These are phyloP conservation scores for Drosophila burlai DNA, from an alignment of 1,140 invertebrate species.

Conservation along the genomic window DNA sequence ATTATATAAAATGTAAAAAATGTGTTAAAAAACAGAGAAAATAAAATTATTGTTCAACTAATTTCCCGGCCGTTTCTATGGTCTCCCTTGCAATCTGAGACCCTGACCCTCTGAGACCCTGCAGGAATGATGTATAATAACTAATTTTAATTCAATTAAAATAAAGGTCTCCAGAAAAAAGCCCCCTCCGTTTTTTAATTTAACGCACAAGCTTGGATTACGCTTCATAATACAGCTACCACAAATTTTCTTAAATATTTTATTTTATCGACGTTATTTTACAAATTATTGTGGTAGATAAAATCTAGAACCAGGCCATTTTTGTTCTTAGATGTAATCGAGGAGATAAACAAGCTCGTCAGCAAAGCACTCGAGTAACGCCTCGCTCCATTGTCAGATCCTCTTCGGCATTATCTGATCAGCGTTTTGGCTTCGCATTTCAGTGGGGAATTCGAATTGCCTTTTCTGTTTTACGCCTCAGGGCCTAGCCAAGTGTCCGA, in stretches of 20 bases:
- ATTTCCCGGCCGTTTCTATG: too few species aligned
- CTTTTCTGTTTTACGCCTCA: constrained; percentile 34
- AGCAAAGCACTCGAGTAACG: neutral
- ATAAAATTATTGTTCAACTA: too few species aligned
- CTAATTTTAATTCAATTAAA: neutral
- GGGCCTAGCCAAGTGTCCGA: constrained; percentile 47
- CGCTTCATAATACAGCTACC: neutral
- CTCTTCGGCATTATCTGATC: constrained; percentile 63
- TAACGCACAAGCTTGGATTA: neutral
- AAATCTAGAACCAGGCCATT: neutral
- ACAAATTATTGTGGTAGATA: neutral
- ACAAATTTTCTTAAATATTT: neutral
- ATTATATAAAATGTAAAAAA: too few species aligned
- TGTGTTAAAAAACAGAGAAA: too few species aligned
- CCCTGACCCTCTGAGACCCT: neutral
- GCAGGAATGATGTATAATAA: neutral
- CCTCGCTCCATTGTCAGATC: constrained; percentile 34
- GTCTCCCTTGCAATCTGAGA: too few species aligned
- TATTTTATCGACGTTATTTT: neutral
- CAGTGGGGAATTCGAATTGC: constrained; percentile 40
- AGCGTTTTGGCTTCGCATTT: constrained; percentile 55
- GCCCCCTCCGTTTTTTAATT: neutral
- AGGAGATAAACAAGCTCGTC: neutral
- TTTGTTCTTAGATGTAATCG: constrained; percentile 2
- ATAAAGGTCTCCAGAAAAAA: neutral